These are phyloP conservation scores for Steinernema khuongi DNA, from an alignment of 1,140 invertebrate genomes.

Conservation along the genomic window DNA sequence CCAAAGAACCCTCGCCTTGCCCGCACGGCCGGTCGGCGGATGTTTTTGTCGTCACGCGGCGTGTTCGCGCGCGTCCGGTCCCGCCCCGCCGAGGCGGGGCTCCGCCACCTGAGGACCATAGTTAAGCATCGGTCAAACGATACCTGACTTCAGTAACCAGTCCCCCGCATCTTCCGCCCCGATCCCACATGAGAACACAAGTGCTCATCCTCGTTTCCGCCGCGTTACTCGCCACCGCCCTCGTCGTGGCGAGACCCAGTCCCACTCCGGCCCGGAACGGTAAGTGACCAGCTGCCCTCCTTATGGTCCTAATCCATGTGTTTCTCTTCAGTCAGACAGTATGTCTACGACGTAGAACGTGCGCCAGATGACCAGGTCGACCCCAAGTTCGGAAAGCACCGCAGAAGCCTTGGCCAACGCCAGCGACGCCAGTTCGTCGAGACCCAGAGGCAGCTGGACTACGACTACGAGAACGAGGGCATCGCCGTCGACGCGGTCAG, in stretches of 20 bases:
- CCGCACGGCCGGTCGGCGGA: background rate
- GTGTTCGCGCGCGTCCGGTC: constrained; percentile 2
- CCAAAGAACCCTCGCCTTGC: background rate
- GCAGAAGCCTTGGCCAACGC: too few relatives aligned
- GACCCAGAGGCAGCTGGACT: background rate
- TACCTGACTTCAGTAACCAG: constrained; percentile 16
- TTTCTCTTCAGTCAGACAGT: too few relatives aligned
- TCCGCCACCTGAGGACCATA: constrained; percentile 14
- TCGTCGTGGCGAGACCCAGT: too few relatives aligned
- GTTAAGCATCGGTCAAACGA: constrained; percentile 5
- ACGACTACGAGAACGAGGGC: background rate
- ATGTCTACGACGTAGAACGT: too few relatives aligned
- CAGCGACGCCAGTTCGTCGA: background rate
- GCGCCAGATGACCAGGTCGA: too few relatives aligned
- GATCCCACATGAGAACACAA: background rate
- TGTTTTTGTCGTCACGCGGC: constrained; percentile 16
- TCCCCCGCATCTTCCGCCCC: background rate
- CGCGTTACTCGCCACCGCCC: too few relatives aligned
- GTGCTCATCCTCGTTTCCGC: too few relatives aligned
- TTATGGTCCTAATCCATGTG: too few relatives aligned
- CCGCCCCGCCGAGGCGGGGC: background rate
- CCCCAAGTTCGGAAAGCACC: too few relatives aligned
- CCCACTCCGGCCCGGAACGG: too few relatives aligned
- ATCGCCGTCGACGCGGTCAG: background rate
- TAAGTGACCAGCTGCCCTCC: too few relatives aligned